Percentiles rank a stretch among this genome's conserved stretches.
Conservation (phyloP, 2,113 vertebrate genomes). For the Dicaeum eximium region DNA sequence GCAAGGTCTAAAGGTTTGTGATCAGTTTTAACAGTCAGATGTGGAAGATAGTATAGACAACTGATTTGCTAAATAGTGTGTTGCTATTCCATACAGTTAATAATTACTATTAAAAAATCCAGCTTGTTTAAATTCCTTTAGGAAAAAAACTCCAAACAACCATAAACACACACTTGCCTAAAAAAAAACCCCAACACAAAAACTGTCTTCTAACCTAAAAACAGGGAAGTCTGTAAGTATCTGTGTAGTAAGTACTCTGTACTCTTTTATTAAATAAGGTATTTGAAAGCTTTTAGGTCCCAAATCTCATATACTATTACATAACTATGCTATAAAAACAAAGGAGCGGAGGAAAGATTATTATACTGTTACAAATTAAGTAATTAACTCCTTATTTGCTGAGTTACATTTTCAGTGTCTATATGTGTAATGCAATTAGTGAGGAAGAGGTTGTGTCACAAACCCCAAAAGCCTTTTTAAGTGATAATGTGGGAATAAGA, state of each 20-base stretch:
- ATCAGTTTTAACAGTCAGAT: background rate
- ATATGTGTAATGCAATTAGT: background rate
- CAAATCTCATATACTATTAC: background rate
- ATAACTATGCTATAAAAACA: background rate
- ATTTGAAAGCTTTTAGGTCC: background rate
- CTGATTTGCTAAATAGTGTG: background rate
- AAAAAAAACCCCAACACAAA: background rate
- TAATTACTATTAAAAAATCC: background rate
- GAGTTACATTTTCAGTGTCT: background rate
- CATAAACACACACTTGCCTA: background rate
- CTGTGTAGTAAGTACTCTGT: background rate
- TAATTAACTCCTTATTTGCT: background rate
- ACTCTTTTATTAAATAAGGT: background rate
- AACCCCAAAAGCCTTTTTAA: background rate
- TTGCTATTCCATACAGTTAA: background rate
- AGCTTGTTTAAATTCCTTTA: background rate
- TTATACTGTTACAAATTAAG: background rate
- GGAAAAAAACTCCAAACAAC: background rate
- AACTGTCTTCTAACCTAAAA: background rate
- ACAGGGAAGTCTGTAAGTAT: background rate
- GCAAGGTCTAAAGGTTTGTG: background rate
- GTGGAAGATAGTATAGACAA: background rate
- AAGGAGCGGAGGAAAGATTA: background rate
- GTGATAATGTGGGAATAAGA: background rate
- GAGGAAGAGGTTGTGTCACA: background rate